Evolutionary conservation across 2,888 invertebrate species (phyloP), one percentile per base, ranked within the genome.

Genomic region (Calameuta filiformis): DNA sequence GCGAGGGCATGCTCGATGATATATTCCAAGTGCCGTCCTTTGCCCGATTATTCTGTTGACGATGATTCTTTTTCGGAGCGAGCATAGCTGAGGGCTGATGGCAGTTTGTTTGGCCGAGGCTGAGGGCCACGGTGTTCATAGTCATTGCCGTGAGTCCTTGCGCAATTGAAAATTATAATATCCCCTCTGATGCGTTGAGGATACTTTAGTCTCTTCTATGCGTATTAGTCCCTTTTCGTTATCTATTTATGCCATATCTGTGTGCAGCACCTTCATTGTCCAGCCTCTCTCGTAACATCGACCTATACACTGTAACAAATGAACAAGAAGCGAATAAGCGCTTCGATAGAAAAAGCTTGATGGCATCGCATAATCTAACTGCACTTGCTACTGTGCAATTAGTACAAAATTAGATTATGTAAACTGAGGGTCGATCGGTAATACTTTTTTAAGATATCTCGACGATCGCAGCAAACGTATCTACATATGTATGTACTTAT

Each of bases 101-200:
- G 87, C 87, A 79, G 89, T 88, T 81, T 89, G 88, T 89, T 90
- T 91, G 91, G 87, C 91, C 91, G 89, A 91, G 87, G 87, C 90
- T 56, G 88, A 91, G 89, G 86, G 90, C 90, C 86, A 91, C 88
- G 89, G 91, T 91, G 88, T 91, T 91, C 91, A 91, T 91, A 86
- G 91, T 91, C 91, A 91, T 91, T 90, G 89, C 89, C 89, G 85
- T 56, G 6, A 56, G 23, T 9, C 56, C 56, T 56, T 23, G 56
- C 23, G 56, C 56, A 23, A 23, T 56, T 23, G 1, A 56, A 15
- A 23, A 56, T 56, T 56, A 23, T 23, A 23, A 15, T 56, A 56
- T 56, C 23, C 33, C 56, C 23, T 23, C 23, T 15, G 23, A 56
- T 56, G 56, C 56, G 23, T 71, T 31, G 30, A 34, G 71, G 71